Evolutionary conservation across 2,113 vertebrate genomes (phyloP).

Genomic region (Apus apus): DNA sequence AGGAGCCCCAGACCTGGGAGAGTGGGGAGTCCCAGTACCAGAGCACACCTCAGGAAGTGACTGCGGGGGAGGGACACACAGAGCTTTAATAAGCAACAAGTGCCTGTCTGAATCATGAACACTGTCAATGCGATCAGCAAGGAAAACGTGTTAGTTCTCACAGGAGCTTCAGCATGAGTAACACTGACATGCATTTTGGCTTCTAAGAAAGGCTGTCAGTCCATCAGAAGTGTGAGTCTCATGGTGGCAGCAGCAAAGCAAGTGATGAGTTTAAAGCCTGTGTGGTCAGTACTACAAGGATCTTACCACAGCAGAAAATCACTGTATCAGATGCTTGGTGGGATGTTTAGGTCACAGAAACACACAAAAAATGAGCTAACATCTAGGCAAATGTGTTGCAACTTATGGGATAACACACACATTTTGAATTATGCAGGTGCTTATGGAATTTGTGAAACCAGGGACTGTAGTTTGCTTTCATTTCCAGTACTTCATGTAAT

Average conservation of each 20-base stretch:
- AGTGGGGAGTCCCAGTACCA: neutral
- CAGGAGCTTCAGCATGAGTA: neutral
- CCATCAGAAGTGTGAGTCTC: neutral
- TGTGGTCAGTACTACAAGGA: neutral
- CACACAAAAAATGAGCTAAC: neutral
- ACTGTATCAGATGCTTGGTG: neutral
- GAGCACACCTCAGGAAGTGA: neutral
- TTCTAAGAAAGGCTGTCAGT: neutral
- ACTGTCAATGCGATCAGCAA: neutral
- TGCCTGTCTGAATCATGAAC: neutral
- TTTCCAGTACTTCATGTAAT: neutral
- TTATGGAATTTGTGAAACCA: neutral
- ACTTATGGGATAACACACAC: neutral
- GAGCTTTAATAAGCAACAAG: fast-evolving
- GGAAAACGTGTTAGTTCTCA: neutral
- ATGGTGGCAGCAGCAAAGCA: neutral
- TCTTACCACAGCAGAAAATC: neutral
- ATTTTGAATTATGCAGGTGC: neutral
- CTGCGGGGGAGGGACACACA: neutral
- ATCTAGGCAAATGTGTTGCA: neutral
- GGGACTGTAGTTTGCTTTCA: neutral
- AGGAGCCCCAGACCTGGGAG: neutral
- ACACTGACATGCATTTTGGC: fast-evolving
- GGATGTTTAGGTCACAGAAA: neutral
- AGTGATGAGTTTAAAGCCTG: neutral